A percentile compares a stretch with the other conserved stretches of the same genome.
Conservation (phyloP, 2,888 invertebrate genomes). For the Pristionchus japonicus region DNA sequence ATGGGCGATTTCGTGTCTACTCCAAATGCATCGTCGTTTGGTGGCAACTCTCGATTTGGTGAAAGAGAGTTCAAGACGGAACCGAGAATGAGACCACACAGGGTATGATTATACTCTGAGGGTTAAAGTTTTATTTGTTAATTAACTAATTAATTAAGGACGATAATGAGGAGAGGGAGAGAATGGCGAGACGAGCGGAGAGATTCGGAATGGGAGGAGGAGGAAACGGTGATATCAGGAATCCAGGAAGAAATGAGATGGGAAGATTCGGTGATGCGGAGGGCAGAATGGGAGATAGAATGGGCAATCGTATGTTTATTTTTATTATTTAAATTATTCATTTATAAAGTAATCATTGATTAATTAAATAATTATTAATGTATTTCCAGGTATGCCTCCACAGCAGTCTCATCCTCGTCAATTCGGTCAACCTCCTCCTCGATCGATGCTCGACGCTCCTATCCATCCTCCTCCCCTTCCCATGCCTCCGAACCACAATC, state of each 20-base stretch:
- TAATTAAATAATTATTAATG: neutral
- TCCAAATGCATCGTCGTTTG: neutral
- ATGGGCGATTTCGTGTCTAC: constrained; percentile 30
- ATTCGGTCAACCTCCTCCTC: neutral
- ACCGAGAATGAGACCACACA: too few species aligned
- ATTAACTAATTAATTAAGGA: too few species aligned
- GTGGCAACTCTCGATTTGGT: neutral
- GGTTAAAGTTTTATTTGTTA: too few species aligned
- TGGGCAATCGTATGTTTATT: neutral
- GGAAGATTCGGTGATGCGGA: neutral
- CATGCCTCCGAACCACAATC: too few species aligned
- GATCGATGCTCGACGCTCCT: too few species aligned
- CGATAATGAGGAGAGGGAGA: neutral
- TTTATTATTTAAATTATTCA: too few species aligned
- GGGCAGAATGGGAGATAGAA: neutral
- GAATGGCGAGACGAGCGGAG: neutral
- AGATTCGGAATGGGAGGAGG: neutral
- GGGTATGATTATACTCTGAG: too few species aligned
- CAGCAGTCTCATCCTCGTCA: neutral
- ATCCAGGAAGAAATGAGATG: neutral
- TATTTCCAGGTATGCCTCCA: neutral
- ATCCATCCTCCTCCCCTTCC: too few species aligned
- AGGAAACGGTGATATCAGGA: neutral
- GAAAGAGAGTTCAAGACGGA: neutral
- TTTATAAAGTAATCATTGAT: too few species aligned